Evolutionary conservation across 2,888 invertebrate species (phyloP).

Genomic region (Blastobasis lacticolella): DNA sequence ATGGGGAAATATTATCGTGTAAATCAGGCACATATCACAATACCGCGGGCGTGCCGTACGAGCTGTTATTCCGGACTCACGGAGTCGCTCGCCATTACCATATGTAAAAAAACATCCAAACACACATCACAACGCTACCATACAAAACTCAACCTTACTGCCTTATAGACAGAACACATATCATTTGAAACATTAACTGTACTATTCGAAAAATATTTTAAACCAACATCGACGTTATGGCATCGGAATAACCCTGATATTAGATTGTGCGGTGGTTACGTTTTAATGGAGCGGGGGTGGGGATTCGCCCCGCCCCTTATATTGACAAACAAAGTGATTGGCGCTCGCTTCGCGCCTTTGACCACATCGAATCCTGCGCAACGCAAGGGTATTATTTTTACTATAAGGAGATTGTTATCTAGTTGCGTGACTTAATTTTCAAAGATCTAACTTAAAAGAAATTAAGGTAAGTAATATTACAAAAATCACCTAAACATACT

Average conservation of each 20-base stretch:
- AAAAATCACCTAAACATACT: no score
- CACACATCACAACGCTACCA: slow-evolving; percentile 20
- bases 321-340: slow-evolving; percentile 63
- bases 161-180: slow-evolving; percentile 24
- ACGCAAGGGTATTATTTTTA: slow-evolving; percentile 11
- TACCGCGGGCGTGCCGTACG: slow-evolving; percentile 64
- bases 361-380: slow-evolving; percentile 55
- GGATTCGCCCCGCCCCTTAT: slow-evolving; percentile 47
- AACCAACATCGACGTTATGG: no score
- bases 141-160: slow-evolving; percentile 20
- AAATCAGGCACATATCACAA: slow-evolving; percentile 30
- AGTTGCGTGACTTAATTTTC: no score
- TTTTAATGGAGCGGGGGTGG: slow-evolving; percentile 17
- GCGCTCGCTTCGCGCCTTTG: slow-evolving; percentile 34
- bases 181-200: slow-evolving; percentile 1
- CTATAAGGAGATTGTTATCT: no score
- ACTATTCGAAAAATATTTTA: no score
- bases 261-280: no score
- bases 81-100: slow-evolving; percentile 65
- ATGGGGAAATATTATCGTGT: no score
- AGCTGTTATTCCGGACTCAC: slow-evolving; percentile 67
- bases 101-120: slow-evolving; percentile 58
- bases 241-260: no score
- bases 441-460: no score
- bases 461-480: no score